Base-by-base conservation (phyloP, 1,140 invertebrate species). In the Battus philenor region DNA sequence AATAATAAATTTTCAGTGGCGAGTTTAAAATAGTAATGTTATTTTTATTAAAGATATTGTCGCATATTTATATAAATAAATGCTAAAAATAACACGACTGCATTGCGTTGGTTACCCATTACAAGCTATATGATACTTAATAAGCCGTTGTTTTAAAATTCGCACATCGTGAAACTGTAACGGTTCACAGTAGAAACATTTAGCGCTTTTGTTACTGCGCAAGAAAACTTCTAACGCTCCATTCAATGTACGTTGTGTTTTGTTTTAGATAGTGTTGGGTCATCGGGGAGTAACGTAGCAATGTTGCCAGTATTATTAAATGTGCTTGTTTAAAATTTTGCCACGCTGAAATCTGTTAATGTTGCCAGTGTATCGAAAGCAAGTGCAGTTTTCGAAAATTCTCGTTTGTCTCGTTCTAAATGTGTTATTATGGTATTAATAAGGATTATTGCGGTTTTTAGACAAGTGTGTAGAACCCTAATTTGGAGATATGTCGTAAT, bases 151-250 rank as follows among this genome's bases (percentile, higher is more conserved):
- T 31, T 36, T 11, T 20, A 36, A 36, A 36, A 36, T 36, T 36
- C 17, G 10, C 17, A 12, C 17, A 36, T 22, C 33, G 16, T 36
- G 9, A 5, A 22, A 22, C 9, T 18, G 7, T 36, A 36, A 36
- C 33, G 33, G 18, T 34, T 34, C 16, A 34, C 17, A 34, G 18
- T 18, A 34, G 32, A 34, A 34, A 18, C 17, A 34, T 34, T 34
- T 10, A 20, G 32, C 4, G 16, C 6, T 36, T n/a, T 10, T 36
- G n/a, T 15, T 10, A n/a, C 4, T 36, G 17, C 17, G 1, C 17
- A 8, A 20, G 17, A 36, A 20, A 36, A 36, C 17, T 22, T 36
- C 20, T 18, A 20, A 34, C 16, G 33, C 9, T 8, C 32, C 4
- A 11, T 34, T 18, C 16, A 9, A 18, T 4, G n/a, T 34, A n/a